Evolutionary conservation across 2,113 vertebrate species (phyloP).

Genomic region (Egretta garzetta): DNA sequence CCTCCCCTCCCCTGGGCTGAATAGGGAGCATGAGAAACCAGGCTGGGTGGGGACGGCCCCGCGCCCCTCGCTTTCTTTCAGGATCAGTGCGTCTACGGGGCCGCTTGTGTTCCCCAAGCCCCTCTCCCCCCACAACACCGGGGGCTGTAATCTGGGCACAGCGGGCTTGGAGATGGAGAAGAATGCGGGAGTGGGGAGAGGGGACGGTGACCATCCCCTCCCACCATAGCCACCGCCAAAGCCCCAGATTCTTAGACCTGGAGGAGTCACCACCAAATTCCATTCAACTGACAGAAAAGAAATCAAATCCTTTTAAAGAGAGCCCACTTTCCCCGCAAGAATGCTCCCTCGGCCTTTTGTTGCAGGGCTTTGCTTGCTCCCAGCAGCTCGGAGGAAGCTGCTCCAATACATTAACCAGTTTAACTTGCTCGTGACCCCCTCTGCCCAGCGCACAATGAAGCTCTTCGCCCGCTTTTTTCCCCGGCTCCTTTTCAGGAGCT

Average conservation of each 20-base stretch:
- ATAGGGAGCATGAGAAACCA: conserved; percentile 59
- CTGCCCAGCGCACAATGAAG: conserved; percentile 58
- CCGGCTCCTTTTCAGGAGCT: conserved; percentile 52
- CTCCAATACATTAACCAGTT: conserved; percentile 76
- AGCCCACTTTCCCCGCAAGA: conserved; percentile 71
- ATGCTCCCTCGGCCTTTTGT: conserved; percentile 66
- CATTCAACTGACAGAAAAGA: conserved; percentile 80
- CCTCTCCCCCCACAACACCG: neutral
- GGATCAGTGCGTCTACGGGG: neutral
- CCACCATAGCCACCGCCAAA: conserved; percentile 25
- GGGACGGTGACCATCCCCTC: neutral
- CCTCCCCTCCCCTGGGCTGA: neutral
- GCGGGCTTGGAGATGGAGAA: conserved; percentile 19
- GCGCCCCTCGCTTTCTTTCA: conserved; percentile 36
- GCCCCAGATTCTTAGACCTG: conserved; percentile 67
- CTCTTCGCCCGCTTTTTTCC: conserved; percentile 29
- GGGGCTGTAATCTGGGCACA: conserved; percentile 13
- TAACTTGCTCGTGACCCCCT: conserved; percentile 72
- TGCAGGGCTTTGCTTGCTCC: conserved; percentile 63
- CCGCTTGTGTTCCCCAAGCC: neutral
- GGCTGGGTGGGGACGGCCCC: neutral
- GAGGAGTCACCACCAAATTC: conserved; percentile 79
- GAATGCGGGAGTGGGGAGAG: neutral
- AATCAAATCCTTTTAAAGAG: conserved; percentile 75
- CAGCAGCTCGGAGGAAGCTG: conserved; percentile 52